Base-by-base conservation (phyloP, 1,140 invertebrate species). In the Stegodyphus mimosarum region DNA sequence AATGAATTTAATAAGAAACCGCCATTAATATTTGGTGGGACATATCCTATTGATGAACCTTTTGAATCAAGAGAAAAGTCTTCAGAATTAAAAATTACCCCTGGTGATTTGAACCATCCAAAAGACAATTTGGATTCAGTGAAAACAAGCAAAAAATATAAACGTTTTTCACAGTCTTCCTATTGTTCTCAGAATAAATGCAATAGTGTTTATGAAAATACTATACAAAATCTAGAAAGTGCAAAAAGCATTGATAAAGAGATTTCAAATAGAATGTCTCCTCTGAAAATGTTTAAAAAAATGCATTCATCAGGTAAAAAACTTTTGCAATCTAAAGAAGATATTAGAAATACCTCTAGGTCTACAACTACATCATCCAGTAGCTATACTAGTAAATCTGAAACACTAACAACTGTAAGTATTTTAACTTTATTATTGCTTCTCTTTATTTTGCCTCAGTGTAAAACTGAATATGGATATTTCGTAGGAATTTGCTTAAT, bases 11-110 rank as follows among this genome's bases (percentile, higher is more conserved):
- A 78, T 51, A 86, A 86, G 87, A 93, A 93, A 88, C 93, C 72
- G 48, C 88, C 94, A 48, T 90, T 95, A 0, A 92, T 96, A 63
- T 96, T 95, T 89, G 94, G 95, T 75, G 95, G 95, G 53, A 96
- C 95, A 7, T 96, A 93, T 83, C 89, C 89, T 49, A 90, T 90
- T 77, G 90, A 90, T 79, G 88, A 88, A 71, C 90, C 90, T 7
- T 87, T 89, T 55, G 71, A 66, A 66, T 66, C 80, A 10, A 7
- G 15, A 60, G 15, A 60, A 15, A 33, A 33, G 33, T 33, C 33
- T 33, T 33, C 33, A 33, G 33, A 33, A 33, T 33, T 33, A 33
- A 33, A 33, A 33, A 33, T 33, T 33, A 33, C 33, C 33, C 1
- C 33, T 33, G 33, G 33, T 33, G 33, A 33, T 33, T 33, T 33